phyloP scores from a whole-genome alignment of 2,113 vertebrate genomes.

The Microtus ochrogaster region DNA sequence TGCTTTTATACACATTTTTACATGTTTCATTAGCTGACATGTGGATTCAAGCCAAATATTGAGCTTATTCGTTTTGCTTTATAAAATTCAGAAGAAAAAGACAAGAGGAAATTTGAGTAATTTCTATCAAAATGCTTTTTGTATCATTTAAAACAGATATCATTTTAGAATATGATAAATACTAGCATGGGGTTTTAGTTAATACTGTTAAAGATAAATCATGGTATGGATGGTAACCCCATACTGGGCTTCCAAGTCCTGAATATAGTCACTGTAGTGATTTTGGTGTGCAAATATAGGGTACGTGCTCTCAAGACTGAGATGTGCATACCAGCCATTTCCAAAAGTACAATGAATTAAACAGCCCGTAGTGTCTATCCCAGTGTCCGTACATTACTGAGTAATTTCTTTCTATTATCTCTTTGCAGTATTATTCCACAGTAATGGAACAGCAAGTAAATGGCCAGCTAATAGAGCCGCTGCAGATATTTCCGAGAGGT shows the following conservation, averaged over 20 bases:
- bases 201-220: slow-evolving; percentile 63
- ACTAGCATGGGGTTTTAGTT: slow-evolving; percentile 53
- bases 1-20: not conserved
- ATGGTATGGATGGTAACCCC: not conserved
- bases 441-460: slow-evolving; percentile 97
- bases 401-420: slow-evolving; percentile 81
- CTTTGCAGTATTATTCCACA: slow-evolving; percentile 95
- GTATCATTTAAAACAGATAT: slow-evolving; percentile 43
- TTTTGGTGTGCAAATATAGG: not conserved
- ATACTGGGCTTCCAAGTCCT: slow-evolving; percentile 34
- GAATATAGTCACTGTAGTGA: slow-evolving; percentile 20
- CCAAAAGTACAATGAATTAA: slow-evolving; percentile 65
- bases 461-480: slow-evolving; percentile 95
- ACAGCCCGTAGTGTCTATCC: slow-evolving; percentile 39
- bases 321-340: not conserved
- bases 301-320: slow-evolving; percentile 42
- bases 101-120: slow-evolving; percentile 11
- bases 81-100: slow-evolving; percentile 4
- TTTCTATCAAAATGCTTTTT: slow-evolving; percentile 49
- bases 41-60: not conserved
- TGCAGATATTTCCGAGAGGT: slow-evolving; percentile 98
- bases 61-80: slow-evolving; percentile 53
- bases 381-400: slow-evolving; percentile 75
- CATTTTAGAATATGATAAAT: slow-evolving; percentile 57
- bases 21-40: not conserved